A percentile compares a stretch with the other conserved stretches of the same genome.
phyloP scores from a whole-genome alignment of 2,113 vertebrate species.

The Strix uralensis region DNA sequence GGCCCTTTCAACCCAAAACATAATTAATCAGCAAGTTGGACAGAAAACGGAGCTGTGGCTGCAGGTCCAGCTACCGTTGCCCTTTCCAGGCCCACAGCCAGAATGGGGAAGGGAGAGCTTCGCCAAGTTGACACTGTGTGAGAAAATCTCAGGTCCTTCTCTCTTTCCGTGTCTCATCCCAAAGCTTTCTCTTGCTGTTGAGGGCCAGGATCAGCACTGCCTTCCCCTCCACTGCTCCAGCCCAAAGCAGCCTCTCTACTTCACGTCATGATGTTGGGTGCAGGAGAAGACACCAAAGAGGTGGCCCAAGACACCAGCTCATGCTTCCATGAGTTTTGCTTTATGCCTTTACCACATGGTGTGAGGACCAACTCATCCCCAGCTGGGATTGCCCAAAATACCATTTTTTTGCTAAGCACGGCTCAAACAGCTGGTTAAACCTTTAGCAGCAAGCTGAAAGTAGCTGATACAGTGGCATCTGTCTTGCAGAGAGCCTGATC shows the following conservation, averaged over 20 bases:
- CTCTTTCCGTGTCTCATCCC: not conserved
- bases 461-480: too few species aligned
- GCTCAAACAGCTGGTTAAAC: not conserved
- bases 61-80: not conserved
- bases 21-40: not conserved
- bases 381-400: not conserved
- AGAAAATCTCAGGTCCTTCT: not conserved
- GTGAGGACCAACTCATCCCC: not conserved
- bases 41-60: not conserved
- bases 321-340: not conserved
- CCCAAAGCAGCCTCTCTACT: not conserved
- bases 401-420: not conserved
- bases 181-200: rapidly evolving
- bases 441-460: not conserved
- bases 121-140: rapidly evolving
- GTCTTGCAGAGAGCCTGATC: not conserved
- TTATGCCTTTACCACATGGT: not conserved
- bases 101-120: not conserved
- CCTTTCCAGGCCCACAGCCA: not conserved
- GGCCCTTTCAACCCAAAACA: not conserved
- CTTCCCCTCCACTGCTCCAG: not conserved
- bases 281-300: not conserved
- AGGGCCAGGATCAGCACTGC: not conserved
- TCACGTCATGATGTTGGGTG: rapidly evolving
- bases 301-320: not conserved